Evolutionary conservation across 2,888 invertebrate genomes (phyloP).

Genomic region (Microctonus aethiopoides): DNA sequence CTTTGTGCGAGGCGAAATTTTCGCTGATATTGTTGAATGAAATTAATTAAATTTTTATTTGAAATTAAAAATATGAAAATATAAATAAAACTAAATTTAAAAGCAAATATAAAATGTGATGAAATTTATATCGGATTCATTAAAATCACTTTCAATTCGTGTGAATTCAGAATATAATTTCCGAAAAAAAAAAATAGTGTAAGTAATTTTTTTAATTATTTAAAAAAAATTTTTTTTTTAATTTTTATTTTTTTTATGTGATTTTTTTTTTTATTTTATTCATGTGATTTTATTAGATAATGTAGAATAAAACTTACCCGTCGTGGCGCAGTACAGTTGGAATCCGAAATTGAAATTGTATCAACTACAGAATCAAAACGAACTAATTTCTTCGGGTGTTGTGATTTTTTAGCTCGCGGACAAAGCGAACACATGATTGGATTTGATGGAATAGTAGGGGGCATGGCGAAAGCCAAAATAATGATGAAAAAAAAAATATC

Average conservation of each 20-base stretch:
- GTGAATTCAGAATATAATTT: not conserved
- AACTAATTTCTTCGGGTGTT: conserved; percentile 71
- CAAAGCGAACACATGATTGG: conserved; percentile 74
- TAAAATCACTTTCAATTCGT: not conserved
- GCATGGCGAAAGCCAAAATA: conserved; percentile 62
- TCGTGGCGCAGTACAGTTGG: conserved; percentile 61
- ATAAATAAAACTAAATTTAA: not conserved
- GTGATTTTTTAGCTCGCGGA: conserved; percentile 70
- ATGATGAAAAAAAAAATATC: not conserved
- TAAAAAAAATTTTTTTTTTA: too few relatives aligned
- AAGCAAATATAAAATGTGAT: too few relatives aligned
- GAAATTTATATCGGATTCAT: not conserved
- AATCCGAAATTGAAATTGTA: conserved; percentile 73
- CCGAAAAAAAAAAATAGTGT: too few relatives aligned
- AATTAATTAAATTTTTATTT: not conserved
- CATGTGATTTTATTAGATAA: not conserved
- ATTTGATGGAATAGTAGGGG: conserved; percentile 66
- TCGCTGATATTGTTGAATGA: not conserved
- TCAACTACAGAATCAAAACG: conserved; percentile 74
- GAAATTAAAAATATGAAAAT: not conserved
- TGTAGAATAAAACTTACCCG: conserved; percentile 60
- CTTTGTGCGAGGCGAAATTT: not conserved
- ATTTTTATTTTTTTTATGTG: too few relatives aligned
- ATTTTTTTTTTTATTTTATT: not conserved
- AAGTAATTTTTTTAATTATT: too few relatives aligned